Evolutionary conservation across 2,888 invertebrate genomes (phyloP).

Genomic region (Drosophila mayaguana): DNA sequence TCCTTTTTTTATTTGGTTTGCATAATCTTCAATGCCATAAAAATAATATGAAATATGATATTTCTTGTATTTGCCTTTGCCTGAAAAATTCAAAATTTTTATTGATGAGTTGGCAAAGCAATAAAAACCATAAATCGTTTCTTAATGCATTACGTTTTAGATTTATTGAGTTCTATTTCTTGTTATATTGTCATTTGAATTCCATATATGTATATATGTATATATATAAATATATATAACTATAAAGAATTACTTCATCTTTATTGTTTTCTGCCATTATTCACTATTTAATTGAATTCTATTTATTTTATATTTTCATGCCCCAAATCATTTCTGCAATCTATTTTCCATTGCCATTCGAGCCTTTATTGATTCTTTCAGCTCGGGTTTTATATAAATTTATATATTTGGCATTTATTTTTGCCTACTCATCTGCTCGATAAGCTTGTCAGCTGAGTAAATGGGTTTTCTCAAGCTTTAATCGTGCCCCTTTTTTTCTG

Average conservation of each 20-base stretch:
- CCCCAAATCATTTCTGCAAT: background rate
- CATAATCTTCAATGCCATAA: background rate
- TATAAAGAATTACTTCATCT: background rate
- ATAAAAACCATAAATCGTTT: slow-evolving; percentile 4
- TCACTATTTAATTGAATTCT: background rate
- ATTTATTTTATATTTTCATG: background rate
- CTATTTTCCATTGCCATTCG: background rate
- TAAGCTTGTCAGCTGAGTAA: slow-evolving; percentile 19
- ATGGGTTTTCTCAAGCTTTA: slow-evolving; percentile 7
- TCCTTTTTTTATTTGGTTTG: background rate
- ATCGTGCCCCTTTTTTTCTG: background rate
- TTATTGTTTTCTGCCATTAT: background rate
- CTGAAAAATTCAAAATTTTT: background rate
- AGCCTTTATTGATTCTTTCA: background rate
- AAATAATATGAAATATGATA: slow-evolving; percentile 2
- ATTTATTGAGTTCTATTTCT: background rate
- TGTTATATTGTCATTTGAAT: too few relatives aligned
- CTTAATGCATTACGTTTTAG: background rate
- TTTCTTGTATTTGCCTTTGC: background rate
- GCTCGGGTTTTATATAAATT: background rate
- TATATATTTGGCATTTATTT: background rate
- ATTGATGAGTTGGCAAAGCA: background rate
- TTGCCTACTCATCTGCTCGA: slow-evolving; percentile 9
- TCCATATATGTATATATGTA: background rate
- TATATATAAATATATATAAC: background rate